Percentiles rank a stretch among this genome's conserved stretches.
Conservation (phyloP, 2,113 vertebrate genomes). For the Smithornis capensis region DNA sequence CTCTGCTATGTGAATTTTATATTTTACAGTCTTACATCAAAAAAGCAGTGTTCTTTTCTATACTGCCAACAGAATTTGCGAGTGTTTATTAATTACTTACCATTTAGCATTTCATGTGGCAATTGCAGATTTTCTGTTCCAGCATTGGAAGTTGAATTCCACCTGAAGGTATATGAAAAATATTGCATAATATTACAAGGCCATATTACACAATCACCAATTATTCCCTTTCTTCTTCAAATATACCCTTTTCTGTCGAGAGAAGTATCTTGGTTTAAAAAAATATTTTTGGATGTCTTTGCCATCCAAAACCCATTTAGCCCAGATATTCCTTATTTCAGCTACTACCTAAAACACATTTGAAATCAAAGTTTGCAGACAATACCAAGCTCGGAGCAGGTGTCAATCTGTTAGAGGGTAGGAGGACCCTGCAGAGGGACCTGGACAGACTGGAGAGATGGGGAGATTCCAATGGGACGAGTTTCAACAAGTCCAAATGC, state of each 20-base stretch:
- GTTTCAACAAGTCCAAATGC: no score
- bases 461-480: no score
- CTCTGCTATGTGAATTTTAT: not conserved
- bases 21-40: not conserved
- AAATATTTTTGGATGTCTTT: not conserved
- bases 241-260: not conserved
- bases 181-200: no score
- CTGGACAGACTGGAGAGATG: no score
- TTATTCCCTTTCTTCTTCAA: not conserved
- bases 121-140: not conserved
- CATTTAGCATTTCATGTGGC: not conserved
- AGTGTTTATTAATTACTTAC: not conserved
- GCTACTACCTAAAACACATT: not conserved
- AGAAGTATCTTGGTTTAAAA: not conserved
- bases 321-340: not conserved
- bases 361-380: no score
- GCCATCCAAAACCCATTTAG: not conserved
- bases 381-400: no score
- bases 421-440: no score
- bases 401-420: no score
- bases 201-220: not conserved
- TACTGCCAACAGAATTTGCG: not conserved
- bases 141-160: not conserved
- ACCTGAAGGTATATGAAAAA: not conserved
- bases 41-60: not conserved